Percentiles rank a stretch among this genome's conserved stretches.
These are phyloP conservation scores for Corythoichthys haematopterus DNA, from an alignment of 2,113 vertebrate species.

Conservation along the genomic window DNA sequence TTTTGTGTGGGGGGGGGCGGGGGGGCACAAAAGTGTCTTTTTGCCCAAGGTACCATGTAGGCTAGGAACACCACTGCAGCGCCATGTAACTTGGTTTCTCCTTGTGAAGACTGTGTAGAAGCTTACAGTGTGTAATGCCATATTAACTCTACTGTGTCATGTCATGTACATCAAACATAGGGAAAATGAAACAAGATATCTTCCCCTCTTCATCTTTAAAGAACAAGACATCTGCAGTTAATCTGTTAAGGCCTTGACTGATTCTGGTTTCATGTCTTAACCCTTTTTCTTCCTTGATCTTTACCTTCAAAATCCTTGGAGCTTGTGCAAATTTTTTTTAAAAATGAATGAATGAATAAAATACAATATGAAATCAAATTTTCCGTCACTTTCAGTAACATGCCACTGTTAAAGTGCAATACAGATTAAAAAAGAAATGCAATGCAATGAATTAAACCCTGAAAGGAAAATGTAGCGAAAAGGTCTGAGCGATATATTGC, in stretches of 20 bases:
- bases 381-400: not conserved
- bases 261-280: conserved; percentile 7
- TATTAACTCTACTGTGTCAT: conserved; percentile 14
- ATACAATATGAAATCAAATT: not conserved
- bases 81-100: not conserved
- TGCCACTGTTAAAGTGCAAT: not conserved
- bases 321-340: not conserved
- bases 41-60: no score
- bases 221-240: conserved; percentile 15
- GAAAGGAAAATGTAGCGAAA: not conserved
- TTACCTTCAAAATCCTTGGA: not conserved
- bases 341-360: not conserved
- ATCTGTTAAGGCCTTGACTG: conserved; percentile 16
- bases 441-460: not conserved
- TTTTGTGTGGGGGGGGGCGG: no score
- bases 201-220: conserved; percentile 13
- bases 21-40: no score
- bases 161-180: conserved; percentile 16
- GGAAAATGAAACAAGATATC: conserved; percentile 2
- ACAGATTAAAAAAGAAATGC: not conserved
- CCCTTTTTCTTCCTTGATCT: not conserved
- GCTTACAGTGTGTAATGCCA: conserved; percentile 5
- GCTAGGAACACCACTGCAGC: no score
- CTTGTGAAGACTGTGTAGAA: conserved; percentile 11
- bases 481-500: not conserved